Conservation (phyloP, 2,888 invertebrate species). For the Ditylenchus weischeri region DNA sequence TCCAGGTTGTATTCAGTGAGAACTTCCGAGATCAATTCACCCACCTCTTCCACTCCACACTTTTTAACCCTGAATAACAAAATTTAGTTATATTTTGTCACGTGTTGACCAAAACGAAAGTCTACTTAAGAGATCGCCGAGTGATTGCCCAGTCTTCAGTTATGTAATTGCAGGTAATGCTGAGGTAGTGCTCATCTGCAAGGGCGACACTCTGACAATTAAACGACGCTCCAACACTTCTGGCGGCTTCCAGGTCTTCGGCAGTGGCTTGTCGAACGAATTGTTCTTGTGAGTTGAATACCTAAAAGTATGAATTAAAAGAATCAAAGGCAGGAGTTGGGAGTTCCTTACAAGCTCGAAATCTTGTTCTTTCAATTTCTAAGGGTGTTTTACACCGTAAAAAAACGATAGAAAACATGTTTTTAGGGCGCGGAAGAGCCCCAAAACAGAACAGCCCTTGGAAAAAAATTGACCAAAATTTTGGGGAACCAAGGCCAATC, state of each 20-base stretch:
- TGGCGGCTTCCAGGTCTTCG: conserved; percentile 23
- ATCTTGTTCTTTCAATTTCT: too few relatives aligned
- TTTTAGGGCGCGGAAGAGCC: too few relatives aligned
- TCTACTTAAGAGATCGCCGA: conserved; percentile 24
- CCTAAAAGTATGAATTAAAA: conserved; percentile 16
- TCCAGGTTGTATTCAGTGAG: conserved; percentile 19
- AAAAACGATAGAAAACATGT: too few relatives aligned
- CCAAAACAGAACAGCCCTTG: too few relatives aligned
- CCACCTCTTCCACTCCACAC: conserved; percentile 7
- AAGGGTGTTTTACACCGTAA: too few relatives aligned
- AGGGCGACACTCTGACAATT: conserved; percentile 27
- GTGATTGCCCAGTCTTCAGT: conserved; percentile 39
- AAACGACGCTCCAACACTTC: conserved; percentile 32
- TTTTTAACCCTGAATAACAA: conserved; percentile 16
- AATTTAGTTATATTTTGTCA: background rate
- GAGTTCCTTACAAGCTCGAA: too few relatives aligned
- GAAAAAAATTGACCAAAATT: too few relatives aligned
- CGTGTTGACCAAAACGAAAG: too few relatives aligned
- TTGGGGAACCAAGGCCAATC: too few relatives aligned
- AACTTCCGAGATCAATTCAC: conserved; percentile 16
- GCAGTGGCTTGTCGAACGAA: conserved; percentile 27
- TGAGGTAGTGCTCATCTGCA: conserved; percentile 26
- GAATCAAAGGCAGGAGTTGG: too few relatives aligned
- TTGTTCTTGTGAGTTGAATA: conserved; percentile 26
- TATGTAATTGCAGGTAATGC: conserved; percentile 32